Evolutionary conservation across 2,888 invertebrate genomes (phyloP).

Genomic region (Reticulitermes lucifugus): DNA sequence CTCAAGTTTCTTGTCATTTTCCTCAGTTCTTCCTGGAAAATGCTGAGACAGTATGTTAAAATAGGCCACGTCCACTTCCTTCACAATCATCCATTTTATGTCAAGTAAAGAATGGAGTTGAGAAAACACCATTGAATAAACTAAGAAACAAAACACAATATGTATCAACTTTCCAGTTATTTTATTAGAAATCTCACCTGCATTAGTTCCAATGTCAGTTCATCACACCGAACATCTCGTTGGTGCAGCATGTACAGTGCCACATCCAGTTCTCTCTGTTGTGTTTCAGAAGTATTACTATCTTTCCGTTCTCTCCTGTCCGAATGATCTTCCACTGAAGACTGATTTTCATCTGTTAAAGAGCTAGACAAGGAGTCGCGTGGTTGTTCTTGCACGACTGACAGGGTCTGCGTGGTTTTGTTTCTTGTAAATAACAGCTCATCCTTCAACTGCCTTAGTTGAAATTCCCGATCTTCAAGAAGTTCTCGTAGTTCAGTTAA

Average conservation of each 20-base stretch:
- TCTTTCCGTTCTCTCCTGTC: not conserved
- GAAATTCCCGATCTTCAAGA: conserved; percentile 72
- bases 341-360: not conserved
- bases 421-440: conserved; percentile 51
- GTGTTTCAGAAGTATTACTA: conserved; percentile 55
- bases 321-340: not conserved
- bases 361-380: not conserved
- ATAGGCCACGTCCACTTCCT: too few relatives aligned
- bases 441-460: conserved; percentile 65
- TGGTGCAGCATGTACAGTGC: conserved; percentile 89
- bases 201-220: conserved; percentile 85
- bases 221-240: conserved; percentile 87
- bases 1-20: too few relatives aligned
- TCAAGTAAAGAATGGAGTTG: too few relatives aligned
- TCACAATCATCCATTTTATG: too few relatives aligned
- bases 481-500: conserved; percentile 70
- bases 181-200: conserved; percentile 61
- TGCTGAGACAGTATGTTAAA: too few relatives aligned
- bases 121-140: too few relatives aligned
- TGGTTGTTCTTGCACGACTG: not conserved
- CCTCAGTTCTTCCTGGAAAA: too few relatives aligned
- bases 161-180: too few relatives aligned
- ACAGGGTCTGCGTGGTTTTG: not conserved
- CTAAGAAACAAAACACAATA: too few relatives aligned
- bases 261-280: conserved; percentile 79